Conservation (phyloP, 2,888 invertebrate species). For the Baronia brevicornis region DNA sequence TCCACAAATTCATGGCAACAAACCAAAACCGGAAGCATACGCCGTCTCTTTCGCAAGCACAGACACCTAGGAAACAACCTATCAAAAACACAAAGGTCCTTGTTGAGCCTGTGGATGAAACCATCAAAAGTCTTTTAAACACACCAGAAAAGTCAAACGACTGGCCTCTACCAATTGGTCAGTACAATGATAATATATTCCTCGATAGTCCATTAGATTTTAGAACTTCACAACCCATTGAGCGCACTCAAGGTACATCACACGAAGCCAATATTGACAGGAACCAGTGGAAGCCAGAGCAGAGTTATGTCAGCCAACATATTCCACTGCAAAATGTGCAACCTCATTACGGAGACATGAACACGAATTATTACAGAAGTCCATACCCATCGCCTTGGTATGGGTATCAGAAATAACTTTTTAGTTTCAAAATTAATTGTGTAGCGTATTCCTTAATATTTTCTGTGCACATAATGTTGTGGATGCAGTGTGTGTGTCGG, state of each 20-base stretch:
- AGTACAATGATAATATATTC: conserved; percentile 62
- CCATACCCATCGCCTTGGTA: conserved; percentile 59
- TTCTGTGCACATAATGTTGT: conserved; percentile 6
- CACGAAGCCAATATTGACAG: conserved; percentile 16
- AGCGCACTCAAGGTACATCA: too few species aligned
- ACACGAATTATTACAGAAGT: conserved; percentile 47
- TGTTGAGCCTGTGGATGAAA: conserved; percentile 25
- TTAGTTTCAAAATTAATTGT: conserved; percentile 27
- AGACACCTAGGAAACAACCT: conserved; percentile 15
- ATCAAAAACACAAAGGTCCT: conserved; percentile 23
- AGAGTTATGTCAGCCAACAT: conserved; percentile 26
- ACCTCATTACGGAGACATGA: conserved; percentile 37
- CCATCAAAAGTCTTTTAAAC: conserved; percentile 2
- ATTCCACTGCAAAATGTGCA: conserved; percentile 26
- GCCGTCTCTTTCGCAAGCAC: neutral
- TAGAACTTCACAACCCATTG: conserved; percentile 30
- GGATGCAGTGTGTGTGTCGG: conserved; percentile 3
- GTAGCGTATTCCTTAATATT: conserved; percentile 15
- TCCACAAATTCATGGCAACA: conserved; percentile 53
- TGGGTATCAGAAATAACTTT: conserved; percentile 40
- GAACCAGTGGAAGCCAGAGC: conserved; percentile 38
- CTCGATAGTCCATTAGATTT: conserved; percentile 47
- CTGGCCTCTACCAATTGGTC: conserved; percentile 46
- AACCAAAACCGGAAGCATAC: conserved; percentile 14
- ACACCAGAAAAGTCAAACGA: conserved; percentile 24